Evolutionary conservation across 2,797 vertebrate genomes (phyloP), one percentile per base, ranked within the genome.

Genomic region (Poeciliopsis turneri): DNA sequence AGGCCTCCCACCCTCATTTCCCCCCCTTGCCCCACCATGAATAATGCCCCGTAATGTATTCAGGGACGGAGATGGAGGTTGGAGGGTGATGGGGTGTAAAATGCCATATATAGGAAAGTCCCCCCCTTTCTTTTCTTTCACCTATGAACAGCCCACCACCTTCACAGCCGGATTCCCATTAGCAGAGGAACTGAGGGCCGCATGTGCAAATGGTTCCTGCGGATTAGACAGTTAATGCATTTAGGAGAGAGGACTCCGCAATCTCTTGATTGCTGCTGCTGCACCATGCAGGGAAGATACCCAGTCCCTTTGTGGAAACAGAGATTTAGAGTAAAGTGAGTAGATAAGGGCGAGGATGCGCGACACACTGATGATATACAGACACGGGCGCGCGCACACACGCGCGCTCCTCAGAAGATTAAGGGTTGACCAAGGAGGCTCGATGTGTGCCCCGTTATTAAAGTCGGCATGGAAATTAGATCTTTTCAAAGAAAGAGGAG

Each of bases 161-260:
- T 82, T 91, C 92, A 84, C 93, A 94, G 91, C 79, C 86, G 93
- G 92, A 92, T 86, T 87, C 89, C 92, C 92, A 94, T 94, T 94
- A 94, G 92, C 57, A 78, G 84, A 89, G 89, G 78, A 88, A 89
- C 89, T 77, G 82, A 87, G 92, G 91, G 93, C 90, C 93, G 92
- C 77, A 81, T 93, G 93, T 93, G 92, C 92, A 94, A 95, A 94
- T 92, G 92, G 90, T 90, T 80, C 80, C 82, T 20, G 74, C 89
- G 95, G 93, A 95, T 95, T 94, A 95, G 84, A 81, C 88, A 77
- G 87, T 87, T 95, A 94, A 94, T 94, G 94, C 87, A 90, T 95
- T 95, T 94, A 95, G 78, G 88, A 92, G 87, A 86, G 90, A 91
- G 90, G 90, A 87, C 80, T 87, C 84, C 80, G 72, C 90, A 86